Evolutionary conservation across 2,797 vertebrate genomes (phyloP), one percentile per base, ranked within the genome.

Genomic region (Crenuchus spilurus): DNA sequence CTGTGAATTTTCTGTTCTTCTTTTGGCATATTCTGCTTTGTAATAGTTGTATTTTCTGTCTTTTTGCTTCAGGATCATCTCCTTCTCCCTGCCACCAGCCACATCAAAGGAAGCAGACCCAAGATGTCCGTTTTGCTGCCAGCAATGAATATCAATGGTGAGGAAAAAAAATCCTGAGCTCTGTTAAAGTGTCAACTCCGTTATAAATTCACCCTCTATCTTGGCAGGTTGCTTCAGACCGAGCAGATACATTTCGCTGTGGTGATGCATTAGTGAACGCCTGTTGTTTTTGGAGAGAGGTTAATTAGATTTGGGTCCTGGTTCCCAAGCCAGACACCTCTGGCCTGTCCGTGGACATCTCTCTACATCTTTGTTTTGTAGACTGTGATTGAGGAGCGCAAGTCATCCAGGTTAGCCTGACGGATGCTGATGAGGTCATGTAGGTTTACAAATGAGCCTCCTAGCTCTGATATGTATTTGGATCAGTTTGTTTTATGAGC

Each of bases 91-190:
- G 97, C 97, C 81, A 98, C 95, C 61, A 95, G 89, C 81, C 95
- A 97, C 88, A 98, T 96, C 89, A 99, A 98, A 92, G 97, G 96
- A 83, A 92, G 94, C 68, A 93, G 96, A 76, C 97, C 97, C 72
- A 99, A 98, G 92, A 98, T 99, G 95, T 97, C 97, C 22, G 82
- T 99, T 84, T 91, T 99, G 75, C 84, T 99, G 84, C 97, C 97
- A 81, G 97, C 97, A 69, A 91, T 97, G 86, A 97, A 98, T 85
- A 90, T 96, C 88, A 96, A 95, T 52, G 97, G 97, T 97, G 92
- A 95, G 96, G n/a, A n/a, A n/a, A n/a, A n/a, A n/a, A n/a, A n/a
- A n/a, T n/a, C n/a, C n/a, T 24, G 10, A 58, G 51, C 55, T 46
- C 48, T 63, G 44, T 41, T 24, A 22, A 39, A 39, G 57, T 37